Percentiles rank a stretch among this genome's conserved stretches.
Evolutionary conservation across 2,888 invertebrate species (phyloP).

Genomic region (Carpatolechia fugitivella): DNA sequence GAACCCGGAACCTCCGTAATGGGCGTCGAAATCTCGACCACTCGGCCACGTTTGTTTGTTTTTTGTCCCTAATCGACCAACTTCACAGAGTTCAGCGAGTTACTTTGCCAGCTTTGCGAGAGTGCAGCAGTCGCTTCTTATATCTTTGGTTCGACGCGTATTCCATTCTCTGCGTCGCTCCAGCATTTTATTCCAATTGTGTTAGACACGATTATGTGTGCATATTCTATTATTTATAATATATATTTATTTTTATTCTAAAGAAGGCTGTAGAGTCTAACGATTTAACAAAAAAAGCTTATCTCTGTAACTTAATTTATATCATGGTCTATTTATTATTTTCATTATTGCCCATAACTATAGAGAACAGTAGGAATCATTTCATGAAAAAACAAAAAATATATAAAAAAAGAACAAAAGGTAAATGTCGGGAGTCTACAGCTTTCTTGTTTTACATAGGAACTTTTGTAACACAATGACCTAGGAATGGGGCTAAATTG

Average conservation of each 20-base stretch:
- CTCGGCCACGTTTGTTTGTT: no score
- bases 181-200: slow-evolving; percentile 41
- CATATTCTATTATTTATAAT: slow-evolving; percentile 24
- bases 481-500: neutral
- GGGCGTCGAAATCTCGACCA: no score
- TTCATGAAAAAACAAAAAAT: neutral
- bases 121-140: neutral
- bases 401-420: neutral
- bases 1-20: no score
- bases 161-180: slow-evolving; percentile 41
- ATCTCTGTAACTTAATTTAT: neutral
- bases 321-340: slow-evolving; percentile 13
- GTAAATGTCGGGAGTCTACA: neutral
- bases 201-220: slow-evolving; percentile 43
- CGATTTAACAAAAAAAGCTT: slow-evolving; percentile 2
- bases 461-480: neutral
- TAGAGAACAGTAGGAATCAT: neutral
- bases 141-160: slow-evolving; percentile 38
- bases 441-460: neutral
- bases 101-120: no score
- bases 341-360: neutral
- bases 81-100: no score
- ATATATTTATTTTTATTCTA: slow-evolving; percentile 20
- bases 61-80: no score
- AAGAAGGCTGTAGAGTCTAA: slow-evolving; percentile 7